These are phyloP conservation scores for Notolepis coatsorum DNA, from an alignment of 2,797 vertebrate genomes.

Conservation along the genomic window DNA sequence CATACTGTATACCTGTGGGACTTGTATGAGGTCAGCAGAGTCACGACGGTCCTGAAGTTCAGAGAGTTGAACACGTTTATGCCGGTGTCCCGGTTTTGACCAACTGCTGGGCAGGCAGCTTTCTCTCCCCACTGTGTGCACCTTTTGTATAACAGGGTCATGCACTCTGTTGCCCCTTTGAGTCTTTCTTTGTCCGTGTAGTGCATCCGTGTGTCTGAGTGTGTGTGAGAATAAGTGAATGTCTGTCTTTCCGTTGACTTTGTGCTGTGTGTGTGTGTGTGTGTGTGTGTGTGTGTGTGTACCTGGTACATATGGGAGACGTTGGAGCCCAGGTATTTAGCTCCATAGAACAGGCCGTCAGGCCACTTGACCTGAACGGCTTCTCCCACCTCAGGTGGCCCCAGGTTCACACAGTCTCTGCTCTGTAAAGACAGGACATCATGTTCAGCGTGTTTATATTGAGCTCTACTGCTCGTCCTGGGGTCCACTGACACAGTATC, in stretches of 20 bases:
- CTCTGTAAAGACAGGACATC: slow-evolving; percentile 78
- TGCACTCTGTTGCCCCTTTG: background rate
- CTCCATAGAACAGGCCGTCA: slow-evolving; percentile 94
- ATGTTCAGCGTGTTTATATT: slow-evolving; percentile 21
- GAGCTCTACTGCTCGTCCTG: too few relatives aligned
- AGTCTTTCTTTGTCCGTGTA: background rate
- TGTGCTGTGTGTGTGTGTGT: slow-evolving; percentile 2
- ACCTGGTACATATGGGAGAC: slow-evolving; percentile 95
- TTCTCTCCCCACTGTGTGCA: slow-evolving; percentile 2
- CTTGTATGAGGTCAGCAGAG: slow-evolving; percentile 20
- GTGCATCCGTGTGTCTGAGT: background rate
- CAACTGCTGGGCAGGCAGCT: slow-evolving; percentile 1
- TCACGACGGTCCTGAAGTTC: slow-evolving; percentile 22
- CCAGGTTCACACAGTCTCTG: slow-evolving; percentile 91
- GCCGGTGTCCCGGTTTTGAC: background rate
- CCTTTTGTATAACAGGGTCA: background rate
- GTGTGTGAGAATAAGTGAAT: background rate
- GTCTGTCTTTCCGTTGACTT: background rate
- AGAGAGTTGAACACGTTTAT: slow-evolving; percentile 45
- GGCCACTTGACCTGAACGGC: slow-evolving; percentile 97
- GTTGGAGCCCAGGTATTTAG: slow-evolving; percentile 94
- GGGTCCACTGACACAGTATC: too few relatives aligned
- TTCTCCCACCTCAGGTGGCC: slow-evolving; percentile 93
- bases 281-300: slow-evolving; percentile 37
- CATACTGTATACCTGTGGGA: slow-evolving; percentile 19